Percentiles rank a stretch among this genome's conserved stretches.
Conservation (phyloP, 2,888 invertebrate species). For the Plagiodera versicolora region DNA sequence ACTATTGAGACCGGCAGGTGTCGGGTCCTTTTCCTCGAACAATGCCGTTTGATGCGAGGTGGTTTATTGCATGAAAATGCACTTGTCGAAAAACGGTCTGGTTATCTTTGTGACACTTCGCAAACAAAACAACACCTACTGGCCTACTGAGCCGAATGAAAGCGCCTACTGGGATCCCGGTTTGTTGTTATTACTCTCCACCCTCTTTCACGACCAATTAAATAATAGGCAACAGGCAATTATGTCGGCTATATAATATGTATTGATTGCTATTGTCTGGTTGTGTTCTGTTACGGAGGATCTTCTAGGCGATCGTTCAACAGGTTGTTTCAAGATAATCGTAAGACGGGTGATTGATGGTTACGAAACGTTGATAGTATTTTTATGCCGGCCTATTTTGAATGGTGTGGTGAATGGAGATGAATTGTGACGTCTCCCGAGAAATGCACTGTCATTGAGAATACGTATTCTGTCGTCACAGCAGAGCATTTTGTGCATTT, state of each 20-base stretch:
- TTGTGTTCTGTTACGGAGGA: constrained; percentile 17
- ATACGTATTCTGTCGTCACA: neutral
- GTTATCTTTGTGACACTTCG: constrained; percentile 23
- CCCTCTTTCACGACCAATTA: constrained; percentile 24
- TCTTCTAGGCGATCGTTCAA: constrained; percentile 8
- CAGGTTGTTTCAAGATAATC: constrained; percentile 12
- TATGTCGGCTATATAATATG: constrained; percentile 7
- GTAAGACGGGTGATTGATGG: neutral
- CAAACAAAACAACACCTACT: constrained; percentile 31
- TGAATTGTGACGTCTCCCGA: neutral
- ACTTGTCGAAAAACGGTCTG: constrained; percentile 27
- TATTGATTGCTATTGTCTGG: constrained; percentile 11
- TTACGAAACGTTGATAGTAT: neutral
- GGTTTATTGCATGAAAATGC: constrained; percentile 29
- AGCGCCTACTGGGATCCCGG: constrained; percentile 18
- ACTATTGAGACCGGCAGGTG: constrained; percentile 4
- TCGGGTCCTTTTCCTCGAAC: constrained; percentile 25
- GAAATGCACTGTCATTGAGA: neutral
- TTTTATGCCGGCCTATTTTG: neutral
- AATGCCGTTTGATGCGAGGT: constrained; percentile 17
- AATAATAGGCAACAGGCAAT: constrained; percentile 21
- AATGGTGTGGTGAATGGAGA: neutral
- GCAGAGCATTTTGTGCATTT: no score
- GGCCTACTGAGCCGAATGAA: constrained; percentile 26
- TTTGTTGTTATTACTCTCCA: constrained; percentile 23